phyloP scores from a whole-genome alignment of 2,113 vertebrate species.

The Gorilla gorilla region DNA sequence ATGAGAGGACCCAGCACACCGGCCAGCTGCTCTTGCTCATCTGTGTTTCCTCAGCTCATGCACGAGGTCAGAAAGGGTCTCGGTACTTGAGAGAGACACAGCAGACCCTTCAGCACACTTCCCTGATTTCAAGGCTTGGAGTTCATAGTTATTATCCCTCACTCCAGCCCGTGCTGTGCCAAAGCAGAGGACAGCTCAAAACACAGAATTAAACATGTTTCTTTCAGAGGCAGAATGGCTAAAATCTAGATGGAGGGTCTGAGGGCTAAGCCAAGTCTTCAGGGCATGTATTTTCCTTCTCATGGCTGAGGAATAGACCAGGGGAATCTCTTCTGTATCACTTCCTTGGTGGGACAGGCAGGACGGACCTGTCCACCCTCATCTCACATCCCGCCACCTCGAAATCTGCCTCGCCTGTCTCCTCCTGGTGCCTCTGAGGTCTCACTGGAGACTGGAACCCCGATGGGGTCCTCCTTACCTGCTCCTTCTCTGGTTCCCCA shows the following conservation, averaged over 20 bases:
- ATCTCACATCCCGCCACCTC: background rate
- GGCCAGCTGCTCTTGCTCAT: background rate
- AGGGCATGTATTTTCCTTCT: background rate
- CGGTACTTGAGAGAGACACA: background rate
- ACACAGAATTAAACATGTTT: background rate
- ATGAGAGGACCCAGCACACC: accelerated
- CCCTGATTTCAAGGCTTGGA: background rate
- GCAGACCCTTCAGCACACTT: background rate
- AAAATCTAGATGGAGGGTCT: background rate
- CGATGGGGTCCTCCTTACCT: background rate
- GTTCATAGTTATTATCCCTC: background rate
- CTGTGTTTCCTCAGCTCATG: accelerated
- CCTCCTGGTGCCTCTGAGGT: background rate
- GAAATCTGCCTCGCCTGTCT: background rate
- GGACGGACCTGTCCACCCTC: accelerated
- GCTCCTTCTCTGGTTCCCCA: background rate
- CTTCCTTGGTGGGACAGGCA: accelerated
- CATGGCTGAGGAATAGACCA: accelerated
- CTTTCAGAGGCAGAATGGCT: background rate
- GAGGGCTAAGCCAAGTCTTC: background rate
- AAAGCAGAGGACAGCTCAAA: background rate
- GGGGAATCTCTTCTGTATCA: too few relatives aligned
- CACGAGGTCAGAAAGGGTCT: accelerated
- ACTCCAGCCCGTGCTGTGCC: background rate
- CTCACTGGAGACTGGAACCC: background rate